Percentiles rank a stretch among this genome's conserved stretches.
phyloP scores from a whole-genome alignment of 2,888 invertebrate genomes.

The Taenaris catops region DNA sequence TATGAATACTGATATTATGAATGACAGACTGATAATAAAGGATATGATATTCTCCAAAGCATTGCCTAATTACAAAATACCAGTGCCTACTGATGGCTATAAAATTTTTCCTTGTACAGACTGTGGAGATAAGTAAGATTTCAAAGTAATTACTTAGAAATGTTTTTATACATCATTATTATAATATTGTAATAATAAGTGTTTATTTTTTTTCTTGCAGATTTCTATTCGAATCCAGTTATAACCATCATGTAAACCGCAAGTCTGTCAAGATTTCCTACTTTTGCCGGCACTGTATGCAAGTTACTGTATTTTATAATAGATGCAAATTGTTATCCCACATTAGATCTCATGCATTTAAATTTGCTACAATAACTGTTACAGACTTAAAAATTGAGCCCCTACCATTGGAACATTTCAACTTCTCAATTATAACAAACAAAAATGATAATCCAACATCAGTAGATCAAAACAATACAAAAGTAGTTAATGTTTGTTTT shows the following conservation, averaged over 20 bases:
- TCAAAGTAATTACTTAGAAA: too few relatives aligned
- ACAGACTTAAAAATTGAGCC: slow-evolving; percentile 60
- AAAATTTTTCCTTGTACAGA: slow-evolving; percentile 69
- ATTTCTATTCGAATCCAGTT: slow-evolving; percentile 58
- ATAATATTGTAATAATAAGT: too few relatives aligned
- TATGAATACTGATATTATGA: slow-evolving; percentile 21
- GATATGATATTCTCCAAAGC: slow-evolving; percentile 60
- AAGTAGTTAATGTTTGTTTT: slow-evolving; percentile 10
- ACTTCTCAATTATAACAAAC: slow-evolving; percentile 6
- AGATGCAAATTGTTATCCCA: slow-evolving; percentile 68
- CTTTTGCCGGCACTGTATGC: slow-evolving; percentile 54
- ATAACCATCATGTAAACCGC: slow-evolving; percentile 53
- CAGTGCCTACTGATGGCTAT: slow-evolving; percentile 48
- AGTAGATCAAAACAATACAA: neutral
- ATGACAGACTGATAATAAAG: slow-evolving; percentile 55
- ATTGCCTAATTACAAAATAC: slow-evolving; percentile 50
- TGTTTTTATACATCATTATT: too few relatives aligned
- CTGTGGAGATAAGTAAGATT: slow-evolving; percentile 77
- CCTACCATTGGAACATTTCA: slow-evolving; percentile 24
- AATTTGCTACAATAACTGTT: slow-evolving; percentile 66
- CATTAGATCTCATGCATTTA: slow-evolving; percentile 68
- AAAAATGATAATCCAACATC: neutral
- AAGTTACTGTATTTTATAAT: slow-evolving; percentile 52
- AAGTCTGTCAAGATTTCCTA: slow-evolving; percentile 63
- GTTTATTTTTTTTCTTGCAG: slow-evolving; percentile 41